phyloP scores from a whole-genome alignment of 2,113 vertebrate genomes.

The Nerophis ophidion region DNA sequence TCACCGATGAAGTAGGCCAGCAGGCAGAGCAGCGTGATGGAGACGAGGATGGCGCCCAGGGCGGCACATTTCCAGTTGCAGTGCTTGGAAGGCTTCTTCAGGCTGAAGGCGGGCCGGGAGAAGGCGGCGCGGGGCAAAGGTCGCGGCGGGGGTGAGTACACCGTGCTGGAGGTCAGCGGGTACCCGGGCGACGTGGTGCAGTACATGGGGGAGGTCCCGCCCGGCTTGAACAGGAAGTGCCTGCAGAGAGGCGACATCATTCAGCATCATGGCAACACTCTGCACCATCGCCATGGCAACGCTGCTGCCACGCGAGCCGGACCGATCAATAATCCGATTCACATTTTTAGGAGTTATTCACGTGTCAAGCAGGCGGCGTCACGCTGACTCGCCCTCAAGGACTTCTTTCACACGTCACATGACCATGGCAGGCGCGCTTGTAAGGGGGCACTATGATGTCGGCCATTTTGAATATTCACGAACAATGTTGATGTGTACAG shows the following conservation, averaged over 20 bases:
- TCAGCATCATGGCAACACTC: conserved; percentile 9
- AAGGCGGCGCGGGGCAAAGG: conserved; percentile 94
- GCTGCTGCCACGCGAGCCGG: conserved; percentile 20
- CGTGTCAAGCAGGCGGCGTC: too few relatives aligned
- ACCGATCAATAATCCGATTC: conserved; percentile 1
- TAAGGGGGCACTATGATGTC: too few relatives aligned
- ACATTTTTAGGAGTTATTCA: too few relatives aligned
- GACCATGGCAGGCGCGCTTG: too few relatives aligned
- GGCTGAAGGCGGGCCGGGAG: conserved; percentile 91
- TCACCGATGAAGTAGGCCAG: conserved; percentile 98
- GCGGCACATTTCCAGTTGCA: conserved; percentile 99
- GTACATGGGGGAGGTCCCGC: conserved; percentile 95
- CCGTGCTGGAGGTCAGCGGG: conserved; percentile 97
- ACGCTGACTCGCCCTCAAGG: too few relatives aligned
- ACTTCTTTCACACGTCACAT: too few relatives aligned
- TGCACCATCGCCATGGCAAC: conserved; percentile 45
- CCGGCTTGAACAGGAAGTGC: conserved; percentile 98
- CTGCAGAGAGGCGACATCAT: conserved; percentile 55
- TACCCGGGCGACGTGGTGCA: conserved; percentile 94
- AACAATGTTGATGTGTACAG: too few relatives aligned
- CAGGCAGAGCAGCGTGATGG: conserved; percentile 86
- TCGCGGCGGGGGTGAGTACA: conserved; percentile 94
- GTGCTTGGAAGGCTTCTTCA: conserved; percentile 97
- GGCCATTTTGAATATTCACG: too few relatives aligned
- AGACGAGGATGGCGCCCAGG: conserved; percentile 92